These are phyloP conservation scores for Lampris megalopsis DNA, from an alignment of 2,113 vertebrate genomes.

Conservation along the genomic window DNA sequence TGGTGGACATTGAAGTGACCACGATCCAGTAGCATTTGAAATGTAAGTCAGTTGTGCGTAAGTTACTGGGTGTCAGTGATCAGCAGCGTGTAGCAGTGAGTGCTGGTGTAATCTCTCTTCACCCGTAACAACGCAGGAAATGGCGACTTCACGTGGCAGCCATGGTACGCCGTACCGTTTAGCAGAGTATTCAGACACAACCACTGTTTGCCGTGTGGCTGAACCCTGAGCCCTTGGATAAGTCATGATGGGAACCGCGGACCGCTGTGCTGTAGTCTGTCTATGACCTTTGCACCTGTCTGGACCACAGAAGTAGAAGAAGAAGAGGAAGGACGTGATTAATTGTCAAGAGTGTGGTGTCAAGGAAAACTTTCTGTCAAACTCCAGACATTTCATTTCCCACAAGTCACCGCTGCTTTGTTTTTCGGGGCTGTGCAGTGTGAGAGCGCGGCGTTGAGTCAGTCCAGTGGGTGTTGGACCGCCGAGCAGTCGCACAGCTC, in stretches of 20 bases:
- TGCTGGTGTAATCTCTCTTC: no score
- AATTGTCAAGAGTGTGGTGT: conserved; percentile 22
- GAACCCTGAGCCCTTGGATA: conserved; percentile 21
- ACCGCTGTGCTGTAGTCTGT: neutral
- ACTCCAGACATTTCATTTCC: neutral
- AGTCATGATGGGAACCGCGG: conserved; percentile 18
- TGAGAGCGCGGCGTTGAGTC: conserved; percentile 56
- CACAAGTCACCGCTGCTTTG: conserved; percentile 33
- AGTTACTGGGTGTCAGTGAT: no score
- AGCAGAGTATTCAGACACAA: no score
- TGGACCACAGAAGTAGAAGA: conserved; percentile 24
- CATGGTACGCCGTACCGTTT: no score
- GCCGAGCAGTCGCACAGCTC: conserved; percentile 32
- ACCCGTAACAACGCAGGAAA: no score
- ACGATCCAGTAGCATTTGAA: no score
- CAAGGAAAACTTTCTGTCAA: conserved; percentile 13
- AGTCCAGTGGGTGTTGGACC: conserved; percentile 15
- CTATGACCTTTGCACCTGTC: conserved; percentile 38
- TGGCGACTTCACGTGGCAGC: no score
- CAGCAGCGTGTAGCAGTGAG: no score
- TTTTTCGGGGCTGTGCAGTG: conserved; percentile 52
- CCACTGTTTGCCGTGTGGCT: conserved; percentile 32
- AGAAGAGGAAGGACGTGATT: conserved; percentile 12
- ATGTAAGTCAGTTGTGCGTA: no score
- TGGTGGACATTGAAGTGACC: no score